Conservation (phyloP, 1,140 invertebrate species). For the Zaprionus gabonicus region DNA sequence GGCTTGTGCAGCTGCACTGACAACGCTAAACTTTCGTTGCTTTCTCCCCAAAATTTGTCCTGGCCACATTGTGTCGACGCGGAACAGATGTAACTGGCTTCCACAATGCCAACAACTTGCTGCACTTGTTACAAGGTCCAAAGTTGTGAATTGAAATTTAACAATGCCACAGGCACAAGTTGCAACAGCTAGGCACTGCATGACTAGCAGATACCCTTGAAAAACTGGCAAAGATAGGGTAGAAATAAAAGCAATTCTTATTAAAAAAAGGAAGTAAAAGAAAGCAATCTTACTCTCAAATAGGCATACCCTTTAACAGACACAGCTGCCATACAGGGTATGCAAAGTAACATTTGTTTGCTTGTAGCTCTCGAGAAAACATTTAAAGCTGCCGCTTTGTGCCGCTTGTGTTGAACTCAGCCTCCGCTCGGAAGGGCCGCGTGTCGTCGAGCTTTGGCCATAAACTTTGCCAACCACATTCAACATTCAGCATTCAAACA, state of each 20-base stretch:
- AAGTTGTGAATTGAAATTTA: conserved; percentile 76
- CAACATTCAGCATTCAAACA: conserved; percentile 47
- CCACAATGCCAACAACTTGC: conserved; percentile 76
- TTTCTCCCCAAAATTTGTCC: conserved; percentile 41
- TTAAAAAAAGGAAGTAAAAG: not conserved
- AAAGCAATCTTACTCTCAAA: not conserved
- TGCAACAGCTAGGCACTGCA: not conserved
- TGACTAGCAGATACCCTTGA: not conserved
- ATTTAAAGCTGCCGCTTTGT: conserved; percentile 44
- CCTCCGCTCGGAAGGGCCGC: not conserved
- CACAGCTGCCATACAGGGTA: conserved; percentile 2
- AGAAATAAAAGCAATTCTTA: not conserved
- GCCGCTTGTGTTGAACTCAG: not conserved
- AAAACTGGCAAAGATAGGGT: not conserved
- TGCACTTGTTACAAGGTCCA: conserved; percentile 67
- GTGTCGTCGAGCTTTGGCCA: conserved; percentile 46
- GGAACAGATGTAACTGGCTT: conserved; percentile 60
- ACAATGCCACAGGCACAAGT: conserved; percentile 40
- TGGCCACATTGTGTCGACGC: conserved; percentile 31
- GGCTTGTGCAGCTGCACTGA: not conserved
- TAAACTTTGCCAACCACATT: conserved; percentile 57
- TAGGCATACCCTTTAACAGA: not conserved
- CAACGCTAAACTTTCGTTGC: not conserved
- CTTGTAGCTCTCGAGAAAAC: conserved; percentile 12
- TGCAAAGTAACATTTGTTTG: conserved; percentile 21